These are phyloP conservation scores for Ceratina calcarata DNA, from an alignment of 1,140 invertebrate genomes.

Conservation along the genomic window DNA sequence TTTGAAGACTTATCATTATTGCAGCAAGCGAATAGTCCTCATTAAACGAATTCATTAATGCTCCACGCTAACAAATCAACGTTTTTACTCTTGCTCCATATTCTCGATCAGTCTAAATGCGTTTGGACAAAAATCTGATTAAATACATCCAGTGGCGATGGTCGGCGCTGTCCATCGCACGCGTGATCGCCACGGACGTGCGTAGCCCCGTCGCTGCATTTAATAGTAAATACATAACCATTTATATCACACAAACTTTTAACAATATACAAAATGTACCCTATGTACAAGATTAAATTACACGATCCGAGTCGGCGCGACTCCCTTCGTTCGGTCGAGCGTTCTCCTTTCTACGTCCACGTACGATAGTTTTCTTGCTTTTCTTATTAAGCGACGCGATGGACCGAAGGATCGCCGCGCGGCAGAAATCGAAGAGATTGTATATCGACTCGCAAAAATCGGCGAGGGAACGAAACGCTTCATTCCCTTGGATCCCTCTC, in stretches of 20 bases:
- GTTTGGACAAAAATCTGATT: not conserved
- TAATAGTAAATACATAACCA: constrained; percentile 78
- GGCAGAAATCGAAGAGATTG: not conserved
- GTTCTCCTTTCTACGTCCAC: not conserved
- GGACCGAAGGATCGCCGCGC: too few species aligned
- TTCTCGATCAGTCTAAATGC: not conserved
- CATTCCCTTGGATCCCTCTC: not conserved
- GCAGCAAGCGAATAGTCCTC: too few species aligned
- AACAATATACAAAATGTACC: constrained; percentile 81
- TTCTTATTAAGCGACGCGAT: too few species aligned
- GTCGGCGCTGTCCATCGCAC: constrained; percentile 35
- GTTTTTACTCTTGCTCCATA: too few species aligned
- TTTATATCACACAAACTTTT: constrained; percentile 82
- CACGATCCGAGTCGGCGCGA: constrained; percentile 70
- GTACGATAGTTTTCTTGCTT: not conserved
- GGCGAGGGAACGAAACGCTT: not conserved
- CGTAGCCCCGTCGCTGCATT: constrained; percentile 52
- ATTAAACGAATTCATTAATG: too few species aligned
- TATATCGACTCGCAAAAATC: not conserved
- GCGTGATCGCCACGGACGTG: constrained; percentile 37
- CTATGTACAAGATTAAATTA: constrained; percentile 81
- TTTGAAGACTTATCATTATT: too few species aligned
- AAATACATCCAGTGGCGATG: constrained; percentile 14
- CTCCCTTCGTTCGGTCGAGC: constrained; percentile 40
- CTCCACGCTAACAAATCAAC: too few species aligned